Evolutionary conservation across 2,888 invertebrate genomes (phyloP).

Genomic region (Habroteleia sp.): DNA sequence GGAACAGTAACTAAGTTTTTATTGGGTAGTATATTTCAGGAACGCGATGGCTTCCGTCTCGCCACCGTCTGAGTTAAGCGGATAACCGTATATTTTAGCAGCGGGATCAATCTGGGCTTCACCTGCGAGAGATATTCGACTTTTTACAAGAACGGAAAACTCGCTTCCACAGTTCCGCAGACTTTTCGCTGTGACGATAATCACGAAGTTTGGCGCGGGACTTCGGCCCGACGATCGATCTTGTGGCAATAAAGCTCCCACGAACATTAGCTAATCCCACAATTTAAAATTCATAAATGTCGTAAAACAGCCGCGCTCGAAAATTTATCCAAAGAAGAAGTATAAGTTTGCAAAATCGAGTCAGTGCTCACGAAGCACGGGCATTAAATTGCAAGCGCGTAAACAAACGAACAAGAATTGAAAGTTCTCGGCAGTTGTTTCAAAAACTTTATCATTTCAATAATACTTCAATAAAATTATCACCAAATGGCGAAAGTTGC

Average conservation of each 20-base stretch:
- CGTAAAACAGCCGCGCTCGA: conserved; percentile 1
- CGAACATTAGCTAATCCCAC: conserved; percentile 24
- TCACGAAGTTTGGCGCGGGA: conserved; percentile 37
- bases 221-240: conserved; percentile 37
- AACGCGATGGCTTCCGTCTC: conserved; percentile 78
- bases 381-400: neutral
- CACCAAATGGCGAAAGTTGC: conserved; percentile 17
- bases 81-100: conserved; percentile 78
- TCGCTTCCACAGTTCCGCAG: conserved; percentile 26
- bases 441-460: conserved; percentile 24
- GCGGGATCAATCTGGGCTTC: conserved; percentile 68
- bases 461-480: conserved; percentile 40
- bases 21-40: conserved; percentile 78
- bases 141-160: conserved; percentile 56
- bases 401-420: conserved; percentile 9
- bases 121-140: conserved; percentile 64
- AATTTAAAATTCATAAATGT: conserved; percentile 50
- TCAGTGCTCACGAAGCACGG: neutral
- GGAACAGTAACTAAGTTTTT: conserved; percentile 78
- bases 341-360: neutral
- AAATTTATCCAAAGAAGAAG: neutral
- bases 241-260: conserved; percentile 27
- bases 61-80: conserved; percentile 77
- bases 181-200: conserved; percentile 41
- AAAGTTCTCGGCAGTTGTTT: neutral